phyloP scores from a whole-genome alignment of 2,113 vertebrate genomes.

The Heloderma charlesbogerti region DNA sequence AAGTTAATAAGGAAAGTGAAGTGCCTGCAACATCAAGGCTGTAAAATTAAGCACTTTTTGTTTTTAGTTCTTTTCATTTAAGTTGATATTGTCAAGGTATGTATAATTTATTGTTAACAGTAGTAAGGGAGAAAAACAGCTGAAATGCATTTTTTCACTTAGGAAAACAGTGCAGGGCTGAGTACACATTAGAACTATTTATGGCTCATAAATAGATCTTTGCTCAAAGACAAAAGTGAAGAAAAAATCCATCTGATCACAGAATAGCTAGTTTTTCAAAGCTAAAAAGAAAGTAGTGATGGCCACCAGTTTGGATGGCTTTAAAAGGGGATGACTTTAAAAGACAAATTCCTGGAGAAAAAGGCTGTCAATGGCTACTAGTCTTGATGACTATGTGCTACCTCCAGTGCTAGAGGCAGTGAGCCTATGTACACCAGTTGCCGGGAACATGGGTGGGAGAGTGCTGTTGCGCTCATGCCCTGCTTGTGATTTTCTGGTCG shows the following conservation, averaged over 20 bases:
- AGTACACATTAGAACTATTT: not conserved
- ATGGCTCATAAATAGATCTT: no score
- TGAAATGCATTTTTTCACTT: constrained; percentile 30
- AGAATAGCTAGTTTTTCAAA: not conserved
- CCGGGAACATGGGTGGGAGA: no score
- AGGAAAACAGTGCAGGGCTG: constrained; percentile 12
- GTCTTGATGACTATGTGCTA: no score
- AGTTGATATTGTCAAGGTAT: constrained; percentile 30
- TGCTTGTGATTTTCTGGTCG: no score
- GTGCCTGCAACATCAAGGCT: not conserved
- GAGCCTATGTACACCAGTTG: no score
- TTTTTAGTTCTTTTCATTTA: constrained; percentile 43
- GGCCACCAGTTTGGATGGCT: no score
- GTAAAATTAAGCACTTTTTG: constrained; percentile 8
- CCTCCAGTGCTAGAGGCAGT: no score
- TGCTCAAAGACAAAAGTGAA: not conserved
- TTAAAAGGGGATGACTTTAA: no score
- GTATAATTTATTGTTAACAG: constrained; percentile 37
- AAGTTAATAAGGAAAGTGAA: not conserved
- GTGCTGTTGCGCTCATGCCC: no score
- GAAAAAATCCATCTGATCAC: no score
- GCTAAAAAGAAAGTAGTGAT: not conserved
- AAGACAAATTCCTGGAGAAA: no score
- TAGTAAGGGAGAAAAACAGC: constrained; percentile 14
- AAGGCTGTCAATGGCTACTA: no score